These are phyloP conservation scores for Oligia fasciuncula DNA, from an alignment of 2,888 invertebrate species.

Conservation along the genomic window DNA sequence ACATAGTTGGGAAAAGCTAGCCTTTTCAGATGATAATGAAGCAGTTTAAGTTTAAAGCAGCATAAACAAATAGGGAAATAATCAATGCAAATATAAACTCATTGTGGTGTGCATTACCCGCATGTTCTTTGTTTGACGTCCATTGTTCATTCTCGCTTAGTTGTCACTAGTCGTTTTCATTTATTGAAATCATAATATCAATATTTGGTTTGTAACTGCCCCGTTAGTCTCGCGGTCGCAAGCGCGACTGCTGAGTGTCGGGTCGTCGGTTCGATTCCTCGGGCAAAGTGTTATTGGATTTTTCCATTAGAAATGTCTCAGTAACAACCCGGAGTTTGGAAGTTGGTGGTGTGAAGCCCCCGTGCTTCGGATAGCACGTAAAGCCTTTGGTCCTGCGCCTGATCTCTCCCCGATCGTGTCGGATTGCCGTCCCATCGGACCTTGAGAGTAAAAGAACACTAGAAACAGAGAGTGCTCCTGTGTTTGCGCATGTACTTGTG, in stretches of 20 bases:
- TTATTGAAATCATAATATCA: not conserved
- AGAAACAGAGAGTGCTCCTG: no score
- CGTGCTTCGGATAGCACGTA: not conserved
- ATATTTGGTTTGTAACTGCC: not conserved
- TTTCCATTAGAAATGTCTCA: not conserved
- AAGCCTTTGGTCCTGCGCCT: no score
- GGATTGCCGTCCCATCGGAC: not conserved
- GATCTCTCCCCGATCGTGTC: no score
- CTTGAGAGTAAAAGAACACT: no score
- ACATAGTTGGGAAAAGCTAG: no score
- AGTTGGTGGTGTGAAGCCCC: not conserved
- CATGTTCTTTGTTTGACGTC: conserved; percentile 56
- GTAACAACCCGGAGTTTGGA: not conserved
- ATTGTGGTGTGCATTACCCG: conserved; percentile 44
- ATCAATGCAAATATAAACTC: conserved; percentile 37
- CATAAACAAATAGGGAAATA: conserved; percentile 16
- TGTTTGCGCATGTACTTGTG: no score
- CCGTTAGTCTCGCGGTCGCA: not conserved
- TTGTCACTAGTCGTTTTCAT: no score
- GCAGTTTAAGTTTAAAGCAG: no score
- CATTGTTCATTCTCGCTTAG: conserved; percentile 45
- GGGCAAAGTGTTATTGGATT: not conserved
- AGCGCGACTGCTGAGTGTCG: not conserved
- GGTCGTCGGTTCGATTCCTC: not conserved
- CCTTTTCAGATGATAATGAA: not conserved